Evolutionary conservation across 1,140 invertebrate genomes (phyloP), one percentile per base, ranked within the genome.

Genomic region (Anastrepha obliqua): DNA sequence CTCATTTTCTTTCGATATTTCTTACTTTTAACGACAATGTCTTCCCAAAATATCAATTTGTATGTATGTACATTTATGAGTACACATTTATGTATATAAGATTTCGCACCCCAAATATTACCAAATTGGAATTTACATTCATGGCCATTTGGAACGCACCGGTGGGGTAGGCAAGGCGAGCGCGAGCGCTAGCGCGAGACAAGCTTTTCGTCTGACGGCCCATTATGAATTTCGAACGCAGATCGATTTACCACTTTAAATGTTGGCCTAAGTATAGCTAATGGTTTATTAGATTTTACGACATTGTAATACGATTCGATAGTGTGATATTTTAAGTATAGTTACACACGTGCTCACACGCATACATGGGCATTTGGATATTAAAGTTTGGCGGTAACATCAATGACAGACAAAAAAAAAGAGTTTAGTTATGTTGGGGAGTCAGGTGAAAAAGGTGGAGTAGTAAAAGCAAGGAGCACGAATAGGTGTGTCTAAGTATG

Each of bases 261-360:
- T 55, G 47, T n/a, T 51, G 44, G n/a, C 15, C 74, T 81, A 81
- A 81, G 74, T 81, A 81, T 81, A 55, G 74, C 74, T 81, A 81
- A 81, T 81, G 74, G 74, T 20, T 81, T 81, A 81, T 58, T 29
- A n/a, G 74, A 81, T 55, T 81, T 81, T 81, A 81, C 44, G 74
- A 81, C 74, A 55, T 15, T 81, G 74, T 81, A 29, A 81, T 55
- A 81, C 29, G 74, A 81, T 74, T 74, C 29, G 29, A 47, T 74
- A 8, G 39, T 74, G 67, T 74, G 67, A 47, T 74, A 74, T 74
- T 74, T 74, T 74, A 17, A 29, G 29, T 29, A 29, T 29, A 29
- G 29, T 29, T 29, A 29, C 29, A 29, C 29, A 29, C 29, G 1
- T 29, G 29, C 29, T 0, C 29, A 29, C 29, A 29, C 29, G 29